Conservation (phyloP, 2,797 vertebrate genomes). For the Danio aesculapii region DNA sequence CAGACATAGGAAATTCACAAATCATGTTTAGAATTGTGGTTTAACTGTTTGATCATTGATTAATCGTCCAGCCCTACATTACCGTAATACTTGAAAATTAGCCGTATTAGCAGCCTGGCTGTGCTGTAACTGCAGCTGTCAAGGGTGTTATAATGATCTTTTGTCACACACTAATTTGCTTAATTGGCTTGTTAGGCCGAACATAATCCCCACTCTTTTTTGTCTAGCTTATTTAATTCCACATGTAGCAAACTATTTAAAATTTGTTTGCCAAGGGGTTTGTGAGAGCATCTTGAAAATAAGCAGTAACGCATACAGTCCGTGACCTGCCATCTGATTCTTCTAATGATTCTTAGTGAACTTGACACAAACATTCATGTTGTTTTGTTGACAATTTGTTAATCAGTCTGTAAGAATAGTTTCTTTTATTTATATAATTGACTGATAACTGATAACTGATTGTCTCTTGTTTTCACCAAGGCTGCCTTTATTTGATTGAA, state of each 20-base stretch:
- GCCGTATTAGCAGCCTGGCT: background rate
- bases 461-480: no score
- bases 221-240: background rate
- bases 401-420: no score
- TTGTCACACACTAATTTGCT: constrained; percentile 5
- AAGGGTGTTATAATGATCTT: constrained; percentile 18
- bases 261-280: background rate
- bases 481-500: no score
- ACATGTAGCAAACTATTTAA: background rate
- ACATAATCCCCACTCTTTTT: constrained; percentile 13
- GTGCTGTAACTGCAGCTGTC: background rate
- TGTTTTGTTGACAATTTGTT: background rate
- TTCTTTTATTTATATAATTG: no score
- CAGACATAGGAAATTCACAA: no score
- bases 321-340: background rate
- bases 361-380: background rate
- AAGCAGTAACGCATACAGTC: background rate
- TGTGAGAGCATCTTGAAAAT: constrained; percentile 8
- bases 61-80: no score
- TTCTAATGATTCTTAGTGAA: background rate
- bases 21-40: no score
- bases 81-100: background rate
- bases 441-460: no score
- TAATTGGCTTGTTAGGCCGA: constrained; percentile 7
- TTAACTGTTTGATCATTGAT: no score